Base-by-base conservation (phyloP, 2,797 vertebrate species). In the Rachycentron canadum region DNA sequence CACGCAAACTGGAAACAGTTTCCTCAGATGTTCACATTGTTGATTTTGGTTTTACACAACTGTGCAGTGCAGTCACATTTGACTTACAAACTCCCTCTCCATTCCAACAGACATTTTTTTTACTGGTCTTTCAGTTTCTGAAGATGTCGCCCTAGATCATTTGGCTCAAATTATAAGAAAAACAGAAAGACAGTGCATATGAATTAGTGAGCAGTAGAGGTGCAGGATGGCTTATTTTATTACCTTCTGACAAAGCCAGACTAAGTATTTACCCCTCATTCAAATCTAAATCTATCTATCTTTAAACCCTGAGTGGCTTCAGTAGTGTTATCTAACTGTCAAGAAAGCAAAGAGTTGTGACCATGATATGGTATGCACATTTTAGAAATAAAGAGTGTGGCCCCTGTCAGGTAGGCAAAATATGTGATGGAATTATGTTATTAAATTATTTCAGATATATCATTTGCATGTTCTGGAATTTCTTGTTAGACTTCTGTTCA, bases 1-100 rank as follows among this genome's bases (percentile, higher is more conserved):
- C 76, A 63, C 66, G n/a, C 13, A 82, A 76, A 74, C 78, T 82
- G 75, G 75, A 74, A 75, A 70, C 59, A 28, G 19, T 41, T 73
- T 45, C 3, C 36, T 67, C 38, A 66, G 5, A 67, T 61, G 0
- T 75, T 76, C 32, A 56, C 14, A 25, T 38, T 55, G 57, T 9
- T 28, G 21, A 60, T n/a, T 63, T 38, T 28, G 45, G 50, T 41
- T 40, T 64, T 52, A 32, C 6, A 14, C 11, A 40, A 36, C 59
- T 7, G 21, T 40, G 17, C n/a, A 52, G 12, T 43, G 38, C 47
- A 43, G 12, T 30, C 41, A 16, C 13, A 72, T 16, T 28, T 43
- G 2, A 25, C 23, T n/a, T 26, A 25, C 23, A 55, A 26, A 60
- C 32, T 66, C 30, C 32, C 11, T 28, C 56, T 17, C 40, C 2